Evolutionary conservation across 2,888 invertebrate species (phyloP).

Genomic region (Rosalia funebris): DNA sequence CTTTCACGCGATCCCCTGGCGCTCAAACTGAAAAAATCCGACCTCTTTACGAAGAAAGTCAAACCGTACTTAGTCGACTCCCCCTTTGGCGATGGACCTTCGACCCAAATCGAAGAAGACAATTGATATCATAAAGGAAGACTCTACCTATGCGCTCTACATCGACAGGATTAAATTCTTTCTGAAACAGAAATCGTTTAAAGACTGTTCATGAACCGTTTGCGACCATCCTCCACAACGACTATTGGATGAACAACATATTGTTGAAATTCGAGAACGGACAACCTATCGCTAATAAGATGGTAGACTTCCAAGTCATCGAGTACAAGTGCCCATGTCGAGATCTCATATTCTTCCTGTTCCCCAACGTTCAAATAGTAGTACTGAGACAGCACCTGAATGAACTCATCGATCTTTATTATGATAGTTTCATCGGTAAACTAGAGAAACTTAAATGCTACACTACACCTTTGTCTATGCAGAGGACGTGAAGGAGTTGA

Average conservation of each 20-base stretch:
- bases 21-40: conserved; percentile 60
- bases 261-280: conserved; percentile 61
- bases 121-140: no score
- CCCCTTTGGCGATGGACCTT: neutral
- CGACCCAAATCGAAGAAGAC: neutral
- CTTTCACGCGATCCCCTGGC: conserved; percentile 67
- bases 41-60: conserved; percentile 54
- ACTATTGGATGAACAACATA: conserved; percentile 71
- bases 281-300: conserved; percentile 49
- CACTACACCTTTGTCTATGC: no score
- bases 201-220: conserved; percentile 52
- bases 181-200: no score
- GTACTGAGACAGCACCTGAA: conserved; percentile 62
- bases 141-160: no score
- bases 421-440: conserved; percentile 62
- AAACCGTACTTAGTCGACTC: conserved; percentile 40
- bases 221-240: conserved; percentile 67
- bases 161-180: no score
- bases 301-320: conserved; percentile 70
- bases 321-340: conserved; percentile 65
- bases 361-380: conserved; percentile 63
- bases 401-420: conserved; percentile 65
- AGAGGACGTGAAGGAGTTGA: neutral
- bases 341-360: conserved; percentile 68
- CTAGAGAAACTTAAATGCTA: no score